A percentile compares a stretch with the other conserved stretches of the same genome.
These are phyloP conservation scores for Agrochola litura DNA, from an alignment of 2,888 invertebrate species.

Conservation along the genomic window DNA sequence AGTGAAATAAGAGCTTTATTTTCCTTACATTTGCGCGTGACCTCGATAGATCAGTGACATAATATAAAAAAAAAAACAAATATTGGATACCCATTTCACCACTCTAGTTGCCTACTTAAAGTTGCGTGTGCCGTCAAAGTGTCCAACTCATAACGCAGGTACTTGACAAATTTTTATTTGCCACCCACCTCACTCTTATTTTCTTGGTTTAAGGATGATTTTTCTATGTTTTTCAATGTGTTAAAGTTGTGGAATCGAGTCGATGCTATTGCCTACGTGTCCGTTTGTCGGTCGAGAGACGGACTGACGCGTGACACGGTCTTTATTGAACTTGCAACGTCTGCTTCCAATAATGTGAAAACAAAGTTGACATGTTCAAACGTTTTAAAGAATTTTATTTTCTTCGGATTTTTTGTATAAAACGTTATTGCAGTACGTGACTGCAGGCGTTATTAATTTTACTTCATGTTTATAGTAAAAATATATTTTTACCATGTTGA, in stretches of 20 bases:
- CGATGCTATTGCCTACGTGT: constrained; percentile 80
- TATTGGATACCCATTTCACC: constrained; percentile 75
- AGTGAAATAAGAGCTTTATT: not conserved
- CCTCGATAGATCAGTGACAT: constrained; percentile 47
- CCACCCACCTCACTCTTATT: constrained; percentile 37
- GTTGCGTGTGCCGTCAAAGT: constrained; percentile 82
- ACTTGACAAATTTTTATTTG: constrained; percentile 62
- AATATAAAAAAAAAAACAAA: constrained; percentile 62
- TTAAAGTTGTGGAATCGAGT: constrained; percentile 64
- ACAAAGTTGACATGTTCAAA: constrained; percentile 47
- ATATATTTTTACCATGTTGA: not conserved
- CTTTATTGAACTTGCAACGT: constrained; percentile 78
- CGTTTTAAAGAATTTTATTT: constrained; percentile 45
- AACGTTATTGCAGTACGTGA: constrained; percentile 40
- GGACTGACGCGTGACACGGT: constrained; percentile 74
- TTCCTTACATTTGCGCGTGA: constrained; percentile 7
- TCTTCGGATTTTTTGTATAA: not conserved
- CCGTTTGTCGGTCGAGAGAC: constrained; percentile 73
- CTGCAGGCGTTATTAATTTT: constrained; percentile 8
- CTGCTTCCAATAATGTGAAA: constrained; percentile 61
- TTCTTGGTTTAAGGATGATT: constrained; percentile 44
- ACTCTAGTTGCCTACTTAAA: constrained; percentile 78
- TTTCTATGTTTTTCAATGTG: constrained; percentile 43
- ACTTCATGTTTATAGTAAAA: not conserved
- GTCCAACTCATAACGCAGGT: constrained; percentile 84